Evolutionary conservation across 2,113 vertebrate species (phyloP).

Genomic region (Typhlomys cinereus): DNA sequence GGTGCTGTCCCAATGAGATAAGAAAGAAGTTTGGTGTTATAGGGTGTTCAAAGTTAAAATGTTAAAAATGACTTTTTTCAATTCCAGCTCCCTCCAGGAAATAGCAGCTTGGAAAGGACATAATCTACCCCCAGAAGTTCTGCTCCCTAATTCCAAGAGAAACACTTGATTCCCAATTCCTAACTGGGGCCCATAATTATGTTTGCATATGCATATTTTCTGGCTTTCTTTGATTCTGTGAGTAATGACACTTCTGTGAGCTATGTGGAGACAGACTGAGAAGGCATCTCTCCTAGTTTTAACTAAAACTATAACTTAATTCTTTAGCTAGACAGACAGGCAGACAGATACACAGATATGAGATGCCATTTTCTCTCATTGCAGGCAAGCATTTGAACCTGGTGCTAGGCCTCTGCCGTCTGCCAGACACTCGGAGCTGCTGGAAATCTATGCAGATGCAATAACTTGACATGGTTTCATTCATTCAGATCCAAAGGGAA

Average conservation of each 20-base stretch:
- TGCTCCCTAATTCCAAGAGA: neutral
- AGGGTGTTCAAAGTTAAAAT: neutral
- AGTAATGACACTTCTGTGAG: neutral
- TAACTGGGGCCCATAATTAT: neutral
- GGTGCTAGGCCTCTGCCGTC: neutral
- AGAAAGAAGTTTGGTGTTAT: neutral
- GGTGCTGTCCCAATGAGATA: neutral
- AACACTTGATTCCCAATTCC: neutral
- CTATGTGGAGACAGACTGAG: neutral
- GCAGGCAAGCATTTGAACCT: neutral
- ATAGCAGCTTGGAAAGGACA: neutral
- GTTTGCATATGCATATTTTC: neutral
- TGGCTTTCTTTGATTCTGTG: neutral
- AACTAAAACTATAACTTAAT: too few species aligned
- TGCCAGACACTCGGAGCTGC: constrained; percentile 56
- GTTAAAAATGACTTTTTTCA: neutral
- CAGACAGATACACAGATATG: too few species aligned
- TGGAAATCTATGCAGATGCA: constrained; percentile 34
- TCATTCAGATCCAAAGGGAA: constrained; percentile 16
- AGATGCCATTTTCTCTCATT: too few species aligned
- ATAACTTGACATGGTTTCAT: constrained; percentile 58
- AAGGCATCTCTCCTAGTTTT: too few species aligned
- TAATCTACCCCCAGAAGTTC: neutral
- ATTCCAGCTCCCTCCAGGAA: neutral
- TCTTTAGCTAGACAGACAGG: too few species aligned